A percentile compares a stretch with the other conserved stretches of the same genome.
These are phyloP conservation scores for Aphelenchoides avenae DNA, from an alignment of 1,140 invertebrate species.

Conservation along the genomic window DNA sequence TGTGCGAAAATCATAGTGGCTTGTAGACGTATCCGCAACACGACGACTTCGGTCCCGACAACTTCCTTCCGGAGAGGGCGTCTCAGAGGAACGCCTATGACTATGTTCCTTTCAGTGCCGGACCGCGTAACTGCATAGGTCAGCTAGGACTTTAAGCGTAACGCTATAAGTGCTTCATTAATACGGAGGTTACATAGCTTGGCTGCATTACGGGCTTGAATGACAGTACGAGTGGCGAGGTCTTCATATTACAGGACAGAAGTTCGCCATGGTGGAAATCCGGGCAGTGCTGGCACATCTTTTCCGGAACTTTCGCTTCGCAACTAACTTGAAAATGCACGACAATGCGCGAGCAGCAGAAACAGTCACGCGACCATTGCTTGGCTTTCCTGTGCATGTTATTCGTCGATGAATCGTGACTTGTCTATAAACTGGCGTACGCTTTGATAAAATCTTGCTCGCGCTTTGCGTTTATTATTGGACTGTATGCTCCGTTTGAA, in stretches of 20 bases:
- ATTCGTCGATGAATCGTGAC: no score
- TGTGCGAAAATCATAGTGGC: no score
- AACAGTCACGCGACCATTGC: not conserved
- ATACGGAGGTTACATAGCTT: not conserved
- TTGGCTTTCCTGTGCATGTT: constrained; percentile 2
- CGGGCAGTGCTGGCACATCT: not conserved
- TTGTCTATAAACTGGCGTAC: no score
- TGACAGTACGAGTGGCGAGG: no score
- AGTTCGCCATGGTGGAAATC: constrained; percentile 2
- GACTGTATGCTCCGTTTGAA: no score
- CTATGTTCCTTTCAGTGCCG: constrained; percentile 1
- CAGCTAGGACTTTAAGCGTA: no score
- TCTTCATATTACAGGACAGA: no score
- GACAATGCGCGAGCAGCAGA: not conserved
- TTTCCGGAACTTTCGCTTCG: not conserved
- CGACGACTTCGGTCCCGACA: constrained; percentile 1
- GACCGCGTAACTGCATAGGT: constrained; percentile 3
- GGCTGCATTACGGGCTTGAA: no score
- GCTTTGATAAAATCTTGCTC: no score
- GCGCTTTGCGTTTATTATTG: no score
- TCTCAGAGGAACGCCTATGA: not conserved
- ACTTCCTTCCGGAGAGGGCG: not conserved
- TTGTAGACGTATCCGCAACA: constrained; percentile 4
- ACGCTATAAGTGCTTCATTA: not conserved
- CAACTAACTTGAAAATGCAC: not conserved